These are phyloP conservation scores for Monochamus alternatus DNA, from an alignment of 2,888 invertebrate species.

Conservation along the genomic window DNA sequence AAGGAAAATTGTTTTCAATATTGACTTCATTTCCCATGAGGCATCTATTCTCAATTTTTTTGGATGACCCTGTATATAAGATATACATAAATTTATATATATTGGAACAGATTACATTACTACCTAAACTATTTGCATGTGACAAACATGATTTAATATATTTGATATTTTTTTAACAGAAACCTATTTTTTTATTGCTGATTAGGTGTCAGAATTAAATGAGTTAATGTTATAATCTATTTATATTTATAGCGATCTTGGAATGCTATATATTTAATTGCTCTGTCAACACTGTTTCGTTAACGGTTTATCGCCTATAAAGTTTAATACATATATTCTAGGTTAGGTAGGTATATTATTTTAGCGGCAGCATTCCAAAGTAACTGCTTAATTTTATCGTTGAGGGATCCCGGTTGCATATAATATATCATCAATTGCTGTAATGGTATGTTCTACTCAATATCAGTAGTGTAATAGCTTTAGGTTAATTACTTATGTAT, in stretches of 20 bases:
- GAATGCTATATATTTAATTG: not conserved
- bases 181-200: not conserved
- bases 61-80: no score
- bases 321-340: conserved; percentile 1
- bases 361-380: conserved; percentile 2
- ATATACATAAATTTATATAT: conserved; percentile 36
- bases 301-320: not conserved
- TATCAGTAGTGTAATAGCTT: no score
- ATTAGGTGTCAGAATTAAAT: conserved; percentile 10
- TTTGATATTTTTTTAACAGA: conserved; percentile 19
- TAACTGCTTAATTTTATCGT: not conserved
- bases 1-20: no score
- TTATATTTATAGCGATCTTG: not conserved
- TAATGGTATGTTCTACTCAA: no score
- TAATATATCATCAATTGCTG: no score
- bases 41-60: no score
- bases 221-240: conserved; percentile 14
- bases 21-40: no score
- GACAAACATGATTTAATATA: conserved; percentile 24
- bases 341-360: not conserved
- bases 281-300: conserved; percentile 20
- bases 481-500: no score
- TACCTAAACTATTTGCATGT: conserved; percentile 12
- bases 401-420: not conserved
- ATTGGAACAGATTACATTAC: conserved; percentile 28